Evolutionary conservation across 2,888 invertebrate genomes (phyloP), one percentile per base, ranked within the genome.

Genomic region (Resseliella maxima): DNA sequence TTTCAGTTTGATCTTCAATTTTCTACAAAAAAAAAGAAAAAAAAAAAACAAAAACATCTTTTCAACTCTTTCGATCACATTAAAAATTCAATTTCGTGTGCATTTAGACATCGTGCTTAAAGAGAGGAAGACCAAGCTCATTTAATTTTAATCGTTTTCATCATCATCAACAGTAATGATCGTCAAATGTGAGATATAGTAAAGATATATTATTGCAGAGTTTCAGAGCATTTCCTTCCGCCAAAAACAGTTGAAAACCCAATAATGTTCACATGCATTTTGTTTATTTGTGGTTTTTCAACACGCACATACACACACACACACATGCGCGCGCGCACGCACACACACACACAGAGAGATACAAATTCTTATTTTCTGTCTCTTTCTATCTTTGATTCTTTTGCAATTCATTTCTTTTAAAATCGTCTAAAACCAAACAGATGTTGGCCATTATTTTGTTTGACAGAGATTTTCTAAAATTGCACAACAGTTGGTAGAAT

Each of bases 241-340:
- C 31, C 72, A 72, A 35, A 59, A 41, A 41, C 41, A 59, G 50
- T 50, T 50, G 3, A 72, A 72, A 59, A 41, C 5, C 59, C 59
- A 24, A 35, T 18, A 1, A 3, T 35, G 72, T 31, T 72, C 31
- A 72, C 31, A 72, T 72, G 72, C 72, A 72, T 72, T 8, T 72
- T 72, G 72, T 72, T 72, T 72, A 72, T 72, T 72, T 72, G 72
- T 72, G 72, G 72, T 72, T 72, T 50, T 72, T 12, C 12, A 31
- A n/a, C 31, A 72, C 72, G n/a, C n/a, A n/a, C n/a, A n/a, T n/a
- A n/a, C n/a, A n/a, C n/a, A n/a, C n/a, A n/a, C n/a, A n/a, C n/a
- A n/a, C n/a, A n/a, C n/a, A n/a, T n/a, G n/a, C n/a, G n/a, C n/a
- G n/a, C n/a, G n/a, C n/a, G n/a, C n/a, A n/a, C n/a, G n/a, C n/a